phyloP scores from a whole-genome alignment of 2,113 vertebrate genomes.

The Mobula birostris region DNA sequence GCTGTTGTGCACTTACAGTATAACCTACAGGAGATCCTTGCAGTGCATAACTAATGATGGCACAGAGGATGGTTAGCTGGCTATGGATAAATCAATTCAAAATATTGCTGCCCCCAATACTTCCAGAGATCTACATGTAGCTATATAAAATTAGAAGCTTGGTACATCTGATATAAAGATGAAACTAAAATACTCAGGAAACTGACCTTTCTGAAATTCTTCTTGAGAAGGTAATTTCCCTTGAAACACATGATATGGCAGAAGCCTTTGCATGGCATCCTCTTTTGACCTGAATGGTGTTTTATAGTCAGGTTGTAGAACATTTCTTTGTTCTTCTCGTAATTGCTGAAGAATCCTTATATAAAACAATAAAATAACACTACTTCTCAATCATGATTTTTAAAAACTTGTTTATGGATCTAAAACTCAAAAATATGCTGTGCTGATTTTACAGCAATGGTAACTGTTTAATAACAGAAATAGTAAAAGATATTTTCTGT shows the following conservation, averaged over 20 bases:
- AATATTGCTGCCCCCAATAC: background rate
- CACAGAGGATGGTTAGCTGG: background rate
- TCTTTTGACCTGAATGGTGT: constrained; percentile 69
- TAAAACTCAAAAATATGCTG: background rate
- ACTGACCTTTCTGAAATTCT: constrained; percentile 66
- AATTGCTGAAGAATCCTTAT: constrained; percentile 78
- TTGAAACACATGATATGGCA: constrained; percentile 90
- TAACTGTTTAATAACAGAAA: background rate
- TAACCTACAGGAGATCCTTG: background rate
- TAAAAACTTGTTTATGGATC: background rate
- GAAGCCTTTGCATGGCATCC: constrained; percentile 74
- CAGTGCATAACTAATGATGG: background rate
- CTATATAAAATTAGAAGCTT: background rate
- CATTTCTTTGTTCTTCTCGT: constrained; percentile 71
- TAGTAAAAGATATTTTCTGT: background rate
- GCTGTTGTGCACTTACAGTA: background rate
- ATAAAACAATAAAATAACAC: constrained; percentile 39
- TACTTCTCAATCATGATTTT: background rate
- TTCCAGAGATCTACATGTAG: background rate
- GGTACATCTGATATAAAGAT: background rate
- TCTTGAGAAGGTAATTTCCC: constrained; percentile 73
- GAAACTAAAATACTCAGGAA: constrained; percentile 53
- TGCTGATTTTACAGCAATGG: background rate
- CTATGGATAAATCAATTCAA: background rate
- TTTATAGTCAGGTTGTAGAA: constrained; percentile 64